Base-by-base conservation (phyloP, 2,888 invertebrate genomes). In the Acheta domesticus region DNA sequence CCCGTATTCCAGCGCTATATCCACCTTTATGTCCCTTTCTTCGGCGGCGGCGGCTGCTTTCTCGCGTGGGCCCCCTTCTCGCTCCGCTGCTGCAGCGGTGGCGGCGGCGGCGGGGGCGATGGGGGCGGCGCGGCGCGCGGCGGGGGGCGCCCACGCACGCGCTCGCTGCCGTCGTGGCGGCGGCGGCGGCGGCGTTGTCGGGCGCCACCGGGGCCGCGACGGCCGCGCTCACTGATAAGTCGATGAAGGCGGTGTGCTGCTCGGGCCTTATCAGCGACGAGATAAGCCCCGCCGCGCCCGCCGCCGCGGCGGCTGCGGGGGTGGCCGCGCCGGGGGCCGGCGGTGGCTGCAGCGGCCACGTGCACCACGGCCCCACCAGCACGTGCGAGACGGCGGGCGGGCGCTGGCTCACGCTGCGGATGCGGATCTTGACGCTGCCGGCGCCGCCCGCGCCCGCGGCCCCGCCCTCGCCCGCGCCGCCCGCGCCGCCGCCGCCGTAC, bases 381-480 rank as follows among this genome's bases (percentile, higher is more conserved):
- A 78, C 79, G 36, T 80, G 79, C 3, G 79, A 79, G 1, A 79
- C 81, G 20, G 80, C 76, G 14, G 81, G 79, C 21, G 80, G 82
- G 12, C 81, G 78, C 80, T 80, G 81, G 49, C 62, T 62, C 16
- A 81, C 78, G 48, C 81, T 80, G 20, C 81, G 75, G n/a, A 82
- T 82, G 50, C 82, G 74, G n/a, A 82, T 82, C 49, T 82, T 75
- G 75, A 82, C 81, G 11, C 81, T 80, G 62, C 80, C 82, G 86
- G 77, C 80, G 79, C 84, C 81, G 85, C 82, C 74, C 85, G 84
- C 76, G 83, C 82, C 80, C 83, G 83, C 74, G 84, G 81, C 77
- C 82, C 84, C 81, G 83, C 75, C 86, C 84, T 78, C 84, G 81
- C 80, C 84, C 85, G 84, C 75, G 83, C 82, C 80, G 83, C 83